Base-by-base conservation (phyloP, 1,140 invertebrate genomes). In the Cylas formicarius region DNA sequence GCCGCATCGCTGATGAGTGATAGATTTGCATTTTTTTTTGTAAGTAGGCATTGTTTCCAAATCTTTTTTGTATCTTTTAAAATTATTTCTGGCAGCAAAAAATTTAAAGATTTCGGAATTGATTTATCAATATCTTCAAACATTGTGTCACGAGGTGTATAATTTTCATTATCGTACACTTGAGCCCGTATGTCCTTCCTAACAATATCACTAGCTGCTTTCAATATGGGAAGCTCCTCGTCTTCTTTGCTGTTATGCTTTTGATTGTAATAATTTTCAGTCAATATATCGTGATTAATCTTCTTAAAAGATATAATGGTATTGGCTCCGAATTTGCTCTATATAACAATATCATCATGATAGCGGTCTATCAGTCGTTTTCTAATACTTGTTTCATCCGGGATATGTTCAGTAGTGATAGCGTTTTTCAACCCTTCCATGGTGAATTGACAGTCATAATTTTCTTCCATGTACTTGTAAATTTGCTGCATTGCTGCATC, bases 11-110 rank as follows among this genome's bases (percentile, higher is more conserved):
- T 20, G 40, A 31, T 42, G 42, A 11, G 24, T 23, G 4, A 44
- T 26, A 3, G 36, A 26, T 38, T 26, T 24, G 13, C 9, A 26
- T 36, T 44, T 44, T 16, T 36, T 42, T n/a, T 33, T 11, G 37
- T 36, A 36, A 16, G n/a, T 19, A 7, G 33, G 17, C 24, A 44
- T 44, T 36, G 32, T 44, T 35, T 44, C 32, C 20, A 35, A 5
- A 16, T 44, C 29, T 44, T 35, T 44, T 44, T 44, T 26, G 34
- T 23, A 47, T 46, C 44, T 28, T 48, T 50, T 27, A 50, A 40
- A 26, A 48, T 48, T 40, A 48, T 48, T 50, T 48, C 37, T 48
- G 16, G 41, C 24, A 45, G 35, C 24, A 47, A 45, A 47, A 47
- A 47, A 4, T 42, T 47, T 18, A 48, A 34, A 38, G 33, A 39